Evolutionary conservation across 2,113 vertebrate genomes (phyloP), one percentile per base, ranked within the genome.

Genomic region (Athene noctua): DNA sequence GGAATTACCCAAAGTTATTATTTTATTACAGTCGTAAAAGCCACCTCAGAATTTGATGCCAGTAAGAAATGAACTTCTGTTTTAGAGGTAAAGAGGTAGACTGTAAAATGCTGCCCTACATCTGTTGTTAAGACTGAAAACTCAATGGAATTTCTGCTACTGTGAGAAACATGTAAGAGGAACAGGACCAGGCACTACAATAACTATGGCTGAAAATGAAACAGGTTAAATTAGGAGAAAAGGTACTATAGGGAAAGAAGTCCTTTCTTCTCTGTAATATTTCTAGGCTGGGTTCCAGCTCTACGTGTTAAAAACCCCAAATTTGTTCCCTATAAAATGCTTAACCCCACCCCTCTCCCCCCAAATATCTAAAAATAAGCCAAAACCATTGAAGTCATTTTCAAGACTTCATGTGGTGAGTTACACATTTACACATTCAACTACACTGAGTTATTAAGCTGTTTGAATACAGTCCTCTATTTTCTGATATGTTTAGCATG

Each of bases 21-120:
- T 72, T 94, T 87, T 79, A 88, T 94, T 86, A 55, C 46, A 44
- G 46, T 77, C 79, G 57, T 92, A 91, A 90, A 80, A 90, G 26
- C 51, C n/a, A 82, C 15, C 17, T 57, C 52, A 88, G 63, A 78
- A 86, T 0, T 61, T 38, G 30, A 95, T 49, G 44, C 30, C 62
- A 44, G 36, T 70, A 62, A 75, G 59, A 93, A 86, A 49, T 58
- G 2, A 79, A 80, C 34, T 70, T 59, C n/a, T 89, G 57, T 34
- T 86, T 74, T 4, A 72, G 57, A 86, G 11, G 11, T 55, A 40
- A 88, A 74, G 59, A 89, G 44, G 40, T 16, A 20, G 62, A 46
- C 49, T 32, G 49, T 34, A 80, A 92, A 92, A 67, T 40, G 26
- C 59, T 86, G 47, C 30, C 36, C 5, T 57, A 40, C 79, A 58